Conservation (phyloP, 2,113 vertebrate species). For the Herpailurus yagouaroundi region DNA sequence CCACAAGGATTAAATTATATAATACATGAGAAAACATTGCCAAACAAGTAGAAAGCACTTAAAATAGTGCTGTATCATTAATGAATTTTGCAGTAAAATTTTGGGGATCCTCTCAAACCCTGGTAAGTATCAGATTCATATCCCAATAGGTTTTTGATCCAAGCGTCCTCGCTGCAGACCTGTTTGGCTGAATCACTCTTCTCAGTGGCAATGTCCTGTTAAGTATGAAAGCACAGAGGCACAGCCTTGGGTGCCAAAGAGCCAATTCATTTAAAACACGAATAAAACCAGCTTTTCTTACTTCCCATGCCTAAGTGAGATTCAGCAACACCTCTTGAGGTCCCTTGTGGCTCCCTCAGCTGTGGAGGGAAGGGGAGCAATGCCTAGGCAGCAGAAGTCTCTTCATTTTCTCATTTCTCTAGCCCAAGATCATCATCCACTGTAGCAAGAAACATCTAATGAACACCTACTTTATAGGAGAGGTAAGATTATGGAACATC, state of each 20-base stretch:
- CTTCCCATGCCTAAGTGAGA: not conserved
- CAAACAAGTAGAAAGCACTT: conserved; percentile 23
- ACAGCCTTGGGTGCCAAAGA: not conserved
- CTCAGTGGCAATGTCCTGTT: not conserved
- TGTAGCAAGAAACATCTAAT: conserved; percentile 28
- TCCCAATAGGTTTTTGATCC: not conserved
- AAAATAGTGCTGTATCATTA: not conserved
- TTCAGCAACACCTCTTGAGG: not conserved
- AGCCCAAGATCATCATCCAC: not conserved
- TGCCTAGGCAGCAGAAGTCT: not conserved
- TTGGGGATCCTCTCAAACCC: not conserved
- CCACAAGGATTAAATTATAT: not conserved
- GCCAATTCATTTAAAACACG: conserved; percentile 39
- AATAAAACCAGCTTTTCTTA: conserved; percentile 4
- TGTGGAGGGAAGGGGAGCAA: not conserved
- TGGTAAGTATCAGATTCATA: not conserved
- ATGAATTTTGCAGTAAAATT: conserved; percentile 25
- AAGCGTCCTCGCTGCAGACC: not conserved
- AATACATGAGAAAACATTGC: not conserved
- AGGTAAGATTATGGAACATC: not conserved
- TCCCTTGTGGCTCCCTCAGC: not conserved
- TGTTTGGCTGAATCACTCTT: not conserved
- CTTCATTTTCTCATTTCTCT: conserved; percentile 1
- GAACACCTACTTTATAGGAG: not conserved
- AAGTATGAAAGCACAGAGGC: not conserved